Evolutionary conservation across 2,888 invertebrate species (phyloP).

Genomic region (Hydroisotoma schaefferi): DNA sequence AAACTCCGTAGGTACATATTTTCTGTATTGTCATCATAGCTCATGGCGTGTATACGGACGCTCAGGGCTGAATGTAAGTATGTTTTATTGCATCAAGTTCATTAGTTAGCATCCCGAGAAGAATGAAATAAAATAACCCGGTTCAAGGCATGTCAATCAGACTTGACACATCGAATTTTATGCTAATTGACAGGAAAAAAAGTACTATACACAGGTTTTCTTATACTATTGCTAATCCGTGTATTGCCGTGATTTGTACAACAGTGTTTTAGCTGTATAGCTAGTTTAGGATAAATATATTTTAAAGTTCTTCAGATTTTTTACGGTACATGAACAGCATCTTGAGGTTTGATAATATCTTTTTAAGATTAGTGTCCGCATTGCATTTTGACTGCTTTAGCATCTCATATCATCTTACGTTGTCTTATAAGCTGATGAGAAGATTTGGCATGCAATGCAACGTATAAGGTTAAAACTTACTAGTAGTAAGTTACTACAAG

Average conservation of each 20-base stretch:
- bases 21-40: neutral
- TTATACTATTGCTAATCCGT: neutral
- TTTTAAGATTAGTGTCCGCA: neutral
- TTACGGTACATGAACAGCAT: neutral
- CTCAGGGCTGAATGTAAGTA: too few relatives aligned
- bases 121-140: neutral
- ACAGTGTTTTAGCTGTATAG: too few relatives aligned
- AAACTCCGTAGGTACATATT: neutral
- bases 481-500: too few relatives aligned
- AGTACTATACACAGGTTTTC: constrained; percentile 5
- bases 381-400: too few relatives aligned
- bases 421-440: too few relatives aligned
- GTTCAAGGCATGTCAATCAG: constrained; percentile 2
- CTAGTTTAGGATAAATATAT: too few relatives aligned
- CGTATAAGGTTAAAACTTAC: too few relatives aligned
- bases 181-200: too few relatives aligned
- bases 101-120: neutral
- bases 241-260: neutral
- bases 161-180: neutral
- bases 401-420: too few relatives aligned
- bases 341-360: neutral
- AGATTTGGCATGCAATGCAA: too few relatives aligned
- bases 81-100: neutral
- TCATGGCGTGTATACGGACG: neutral
- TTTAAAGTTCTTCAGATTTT: neutral